Evolutionary conservation across 1,140 invertebrate genomes (phyloP).

Genomic region (Plodia interpunctella): DNA sequence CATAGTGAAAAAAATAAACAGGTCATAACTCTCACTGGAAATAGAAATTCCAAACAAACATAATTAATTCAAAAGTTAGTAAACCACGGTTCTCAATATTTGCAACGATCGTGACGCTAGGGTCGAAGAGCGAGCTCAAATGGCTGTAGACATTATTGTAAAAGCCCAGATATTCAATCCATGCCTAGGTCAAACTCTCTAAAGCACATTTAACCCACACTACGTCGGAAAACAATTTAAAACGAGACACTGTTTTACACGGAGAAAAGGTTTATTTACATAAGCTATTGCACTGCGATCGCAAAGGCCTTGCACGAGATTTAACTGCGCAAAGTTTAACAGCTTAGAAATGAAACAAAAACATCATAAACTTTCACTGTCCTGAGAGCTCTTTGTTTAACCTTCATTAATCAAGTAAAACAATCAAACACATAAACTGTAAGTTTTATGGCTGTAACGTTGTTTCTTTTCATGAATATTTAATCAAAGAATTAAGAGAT

Average conservation of each 20-base stretch:
- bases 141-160: slow-evolving; percentile 26
- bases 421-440: slow-evolving; percentile 6
- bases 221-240: slow-evolving; percentile 10
- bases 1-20: slow-evolving; percentile 2
- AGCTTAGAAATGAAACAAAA: slow-evolving; percentile 5
- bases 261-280: slow-evolving; percentile 9
- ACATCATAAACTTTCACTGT: slow-evolving; percentile 3
- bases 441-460: slow-evolving; percentile 2
- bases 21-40: slow-evolving; percentile 9
- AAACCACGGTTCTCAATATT: slow-evolving; percentile 30
- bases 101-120: slow-evolving; percentile 28
- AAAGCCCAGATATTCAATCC: slow-evolving; percentile 32
- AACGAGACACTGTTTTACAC: background rate
- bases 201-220: slow-evolving; percentile 19
- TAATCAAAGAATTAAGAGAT: background rate
- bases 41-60: slow-evolving; percentile 10
- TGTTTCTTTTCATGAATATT: background rate
- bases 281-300: slow-evolving; percentile 5
- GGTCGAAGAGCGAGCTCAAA: slow-evolving; percentile 26
- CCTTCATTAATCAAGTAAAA: background rate
- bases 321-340: slow-evolving; percentile 6
- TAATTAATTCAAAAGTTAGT: slow-evolving; percentile 20
- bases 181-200: slow-evolving; percentile 40
- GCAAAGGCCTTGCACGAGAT: background rate
- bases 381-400: background rate